phyloP scores from a whole-genome alignment of 1,140 invertebrate species.

The Lethocerus indicus region DNA sequence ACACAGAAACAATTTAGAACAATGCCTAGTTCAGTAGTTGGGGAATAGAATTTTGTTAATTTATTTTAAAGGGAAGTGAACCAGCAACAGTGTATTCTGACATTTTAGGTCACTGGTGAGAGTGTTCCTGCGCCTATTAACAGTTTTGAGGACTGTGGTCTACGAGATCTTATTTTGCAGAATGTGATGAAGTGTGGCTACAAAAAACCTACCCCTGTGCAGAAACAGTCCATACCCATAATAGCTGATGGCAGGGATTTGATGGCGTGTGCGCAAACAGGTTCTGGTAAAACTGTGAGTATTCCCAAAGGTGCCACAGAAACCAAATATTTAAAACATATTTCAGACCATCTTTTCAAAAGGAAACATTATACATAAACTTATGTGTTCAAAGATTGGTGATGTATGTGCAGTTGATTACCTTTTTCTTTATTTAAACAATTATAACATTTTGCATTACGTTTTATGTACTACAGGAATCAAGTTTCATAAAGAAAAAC shows the following conservation, averaged over 20 bases:
- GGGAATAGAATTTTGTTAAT: neutral
- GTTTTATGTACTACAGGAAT: too few species aligned
- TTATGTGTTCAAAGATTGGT: too few species aligned
- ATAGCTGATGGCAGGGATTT: constrained; percentile 64
- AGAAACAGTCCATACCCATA: constrained; percentile 77
- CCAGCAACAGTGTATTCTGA: constrained; percentile 7
- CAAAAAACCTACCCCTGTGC: constrained; percentile 78
- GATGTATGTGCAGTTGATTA: too few species aligned
- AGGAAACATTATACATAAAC: too few species aligned
- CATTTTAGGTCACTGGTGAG: constrained; percentile 39
- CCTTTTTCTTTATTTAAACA: too few species aligned
- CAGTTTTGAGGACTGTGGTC: constrained; percentile 48
- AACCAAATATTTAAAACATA: too few species aligned
- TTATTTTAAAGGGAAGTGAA: neutral
- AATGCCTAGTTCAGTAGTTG: neutral
- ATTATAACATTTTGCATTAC: too few species aligned
- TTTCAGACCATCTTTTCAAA: too few species aligned
- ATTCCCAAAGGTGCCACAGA: neutral
- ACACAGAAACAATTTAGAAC: neutral
- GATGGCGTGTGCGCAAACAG: constrained; percentile 96
- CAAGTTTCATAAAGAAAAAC: too few species aligned
- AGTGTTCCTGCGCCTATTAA: constrained; percentile 42
- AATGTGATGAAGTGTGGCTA: constrained; percentile 76
- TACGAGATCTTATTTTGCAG: constrained; percentile 45
- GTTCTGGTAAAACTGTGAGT: constrained; percentile 81